phyloP scores from a whole-genome alignment of 2,113 vertebrate genomes.

The Asarcornis scutulata region DNA sequence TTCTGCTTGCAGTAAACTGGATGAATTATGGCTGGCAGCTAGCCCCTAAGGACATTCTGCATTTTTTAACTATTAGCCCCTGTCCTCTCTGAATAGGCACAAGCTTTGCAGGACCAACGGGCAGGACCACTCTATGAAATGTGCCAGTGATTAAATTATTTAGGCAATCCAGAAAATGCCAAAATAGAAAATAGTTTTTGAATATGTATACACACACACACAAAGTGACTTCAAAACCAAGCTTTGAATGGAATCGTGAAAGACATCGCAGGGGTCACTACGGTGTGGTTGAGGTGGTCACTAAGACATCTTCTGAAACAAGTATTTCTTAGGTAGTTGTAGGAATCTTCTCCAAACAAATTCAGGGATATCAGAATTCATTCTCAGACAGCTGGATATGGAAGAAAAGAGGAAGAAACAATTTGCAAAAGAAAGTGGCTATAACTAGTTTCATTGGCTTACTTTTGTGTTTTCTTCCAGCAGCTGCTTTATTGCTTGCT shows the following conservation, averaged over 20 bases:
- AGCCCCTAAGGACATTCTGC: not conserved
- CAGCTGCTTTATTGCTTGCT: not conserved
- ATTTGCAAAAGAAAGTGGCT: not conserved
- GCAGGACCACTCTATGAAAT: not conserved
- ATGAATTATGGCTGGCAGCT: not conserved
- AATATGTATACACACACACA: not conserved
- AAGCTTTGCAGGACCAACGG: not conserved
- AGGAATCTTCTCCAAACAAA: not conserved
- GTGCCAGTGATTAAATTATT: not conserved
- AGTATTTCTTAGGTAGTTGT: not conserved
- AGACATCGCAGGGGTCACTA: not conserved
- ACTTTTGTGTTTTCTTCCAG: not conserved
- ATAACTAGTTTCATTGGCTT: not conserved
- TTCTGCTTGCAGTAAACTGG: constrained; percentile 9
- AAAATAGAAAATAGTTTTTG: not conserved
- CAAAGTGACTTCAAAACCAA: not conserved
- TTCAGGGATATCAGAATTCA: not conserved
- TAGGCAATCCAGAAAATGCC: not conserved
- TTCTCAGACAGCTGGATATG: not conserved
- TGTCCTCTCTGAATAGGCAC: not conserved
- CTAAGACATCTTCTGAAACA: not conserved
- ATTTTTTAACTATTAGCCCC: not conserved
- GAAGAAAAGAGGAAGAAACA: not conserved
- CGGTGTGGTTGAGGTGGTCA: not conserved
- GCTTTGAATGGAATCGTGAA: not conserved